Percentiles rank a stretch among this genome's conserved stretches.
These are phyloP conservation scores for Toxostoma redivivum DNA, from an alignment of 2,113 vertebrate species.

Conservation along the genomic window DNA sequence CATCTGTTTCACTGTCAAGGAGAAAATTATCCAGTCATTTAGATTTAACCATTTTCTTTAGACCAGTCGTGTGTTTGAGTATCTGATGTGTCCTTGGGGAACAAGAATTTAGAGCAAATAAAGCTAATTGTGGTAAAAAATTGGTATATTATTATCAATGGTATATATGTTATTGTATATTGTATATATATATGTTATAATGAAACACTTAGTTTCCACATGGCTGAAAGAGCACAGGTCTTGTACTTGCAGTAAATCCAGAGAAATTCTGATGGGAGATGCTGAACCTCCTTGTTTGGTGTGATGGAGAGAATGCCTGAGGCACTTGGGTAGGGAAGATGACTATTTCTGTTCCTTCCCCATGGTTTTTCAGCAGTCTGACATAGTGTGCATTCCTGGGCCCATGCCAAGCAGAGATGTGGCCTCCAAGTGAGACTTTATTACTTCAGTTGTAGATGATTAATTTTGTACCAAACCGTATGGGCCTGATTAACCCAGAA, in stretches of 20 bases:
- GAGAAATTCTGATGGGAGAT: background rate
- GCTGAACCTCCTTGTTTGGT: constrained; percentile 14
- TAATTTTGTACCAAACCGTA: constrained; percentile 41
- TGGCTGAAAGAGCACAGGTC: background rate
- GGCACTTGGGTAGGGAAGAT: constrained; percentile 7
- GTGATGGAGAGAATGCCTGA: constrained; percentile 3
- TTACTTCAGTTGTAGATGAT: constrained; percentile 35
- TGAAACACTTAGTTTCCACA: background rate
- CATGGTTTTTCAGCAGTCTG: background rate
- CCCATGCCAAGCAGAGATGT: constrained; percentile 6
- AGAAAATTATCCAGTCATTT: constrained; percentile 25
- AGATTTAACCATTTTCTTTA: constrained; percentile 27
- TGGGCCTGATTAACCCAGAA: constrained; percentile 22
- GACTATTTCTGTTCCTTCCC: constrained; percentile 29
- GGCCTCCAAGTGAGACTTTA: constrained; percentile 27
- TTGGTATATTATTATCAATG: background rate
- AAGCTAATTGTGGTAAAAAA: constrained; percentile 11
- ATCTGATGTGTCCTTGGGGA: background rate
- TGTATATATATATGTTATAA: background rate
- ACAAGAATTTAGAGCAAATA: constrained; percentile 28
- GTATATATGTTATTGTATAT: background rate
- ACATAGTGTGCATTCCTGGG: constrained; percentile 25
- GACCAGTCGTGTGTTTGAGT: background rate
- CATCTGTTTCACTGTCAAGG: constrained; percentile 4
- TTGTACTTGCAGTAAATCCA: constrained; percentile 4